Percentiles rank a stretch among this genome's conserved stretches.
Conservation (phyloP, 2,888 invertebrate species). For the Leptinotarsa peninsularis region DNA sequence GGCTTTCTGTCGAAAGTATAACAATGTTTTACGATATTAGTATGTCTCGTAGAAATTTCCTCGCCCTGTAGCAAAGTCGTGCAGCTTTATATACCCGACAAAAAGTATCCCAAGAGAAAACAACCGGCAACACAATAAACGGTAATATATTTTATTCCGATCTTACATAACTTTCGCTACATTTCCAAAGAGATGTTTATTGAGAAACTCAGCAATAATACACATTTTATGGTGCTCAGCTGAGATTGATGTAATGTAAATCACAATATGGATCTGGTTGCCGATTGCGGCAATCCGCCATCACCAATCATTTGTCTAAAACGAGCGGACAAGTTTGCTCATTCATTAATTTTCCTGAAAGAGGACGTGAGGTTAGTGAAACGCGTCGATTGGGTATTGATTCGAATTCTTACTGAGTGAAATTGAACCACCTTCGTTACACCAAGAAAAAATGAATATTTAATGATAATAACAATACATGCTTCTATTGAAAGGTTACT, state of each 20-base stretch:
- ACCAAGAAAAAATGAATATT: too few species aligned
- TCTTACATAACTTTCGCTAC: constrained; percentile 26
- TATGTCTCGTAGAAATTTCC: not conserved
- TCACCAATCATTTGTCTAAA: constrained; percentile 39
- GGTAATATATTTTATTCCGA: constrained; percentile 16
- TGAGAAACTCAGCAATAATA: constrained; percentile 38
- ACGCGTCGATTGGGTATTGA: not conserved
- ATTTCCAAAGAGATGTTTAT: constrained; percentile 19
- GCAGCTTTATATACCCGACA: constrained; percentile 11
- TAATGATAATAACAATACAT: too few species aligned
- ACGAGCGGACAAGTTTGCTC: constrained; percentile 29
- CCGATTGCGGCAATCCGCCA: constrained; percentile 28
- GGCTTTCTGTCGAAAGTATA: too few species aligned
- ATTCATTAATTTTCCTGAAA: constrained; percentile 26
- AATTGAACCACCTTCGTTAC: not conserved
- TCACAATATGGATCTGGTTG: constrained; percentile 41
- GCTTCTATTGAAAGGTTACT: too few species aligned
- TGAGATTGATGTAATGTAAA: constrained; percentile 42
- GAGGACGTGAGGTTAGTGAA: not conserved
- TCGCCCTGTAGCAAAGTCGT: not conserved
- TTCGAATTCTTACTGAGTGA: not conserved
- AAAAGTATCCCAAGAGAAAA: constrained; percentile 22
- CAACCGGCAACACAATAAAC: constrained; percentile 13
- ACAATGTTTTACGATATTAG: not conserved
- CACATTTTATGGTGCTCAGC: constrained; percentile 24